phyloP scores from a whole-genome alignment of 2,797 vertebrate genomes.

The Syncerus caffer region DNA sequence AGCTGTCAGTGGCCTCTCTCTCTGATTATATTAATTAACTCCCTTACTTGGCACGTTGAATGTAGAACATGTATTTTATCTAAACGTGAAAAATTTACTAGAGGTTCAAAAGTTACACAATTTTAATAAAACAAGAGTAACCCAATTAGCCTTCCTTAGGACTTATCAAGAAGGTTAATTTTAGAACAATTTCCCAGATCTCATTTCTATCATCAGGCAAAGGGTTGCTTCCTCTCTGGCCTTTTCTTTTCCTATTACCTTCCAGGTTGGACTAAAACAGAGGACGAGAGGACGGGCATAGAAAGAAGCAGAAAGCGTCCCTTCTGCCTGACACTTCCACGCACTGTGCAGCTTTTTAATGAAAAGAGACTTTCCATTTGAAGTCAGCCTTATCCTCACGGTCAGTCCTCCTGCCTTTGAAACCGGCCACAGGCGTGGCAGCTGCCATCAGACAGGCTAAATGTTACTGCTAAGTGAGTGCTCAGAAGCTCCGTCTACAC shows the following conservation, averaged over 20 bases:
- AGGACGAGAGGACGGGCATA: background rate
- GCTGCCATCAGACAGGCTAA: background rate
- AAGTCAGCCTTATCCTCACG: background rate
- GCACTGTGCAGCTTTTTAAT: background rate
- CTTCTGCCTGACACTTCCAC: accelerated
- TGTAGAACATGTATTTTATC: constrained; percentile 19
- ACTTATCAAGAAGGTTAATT: constrained; percentile 40
- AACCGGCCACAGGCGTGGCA: background rate
- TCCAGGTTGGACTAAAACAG: background rate
- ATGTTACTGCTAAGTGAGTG: accelerated
- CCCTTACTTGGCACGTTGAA: background rate
- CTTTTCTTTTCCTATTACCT: background rate
- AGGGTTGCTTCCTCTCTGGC: background rate
- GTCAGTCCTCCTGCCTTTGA: background rate
- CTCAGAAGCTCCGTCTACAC: accelerated
- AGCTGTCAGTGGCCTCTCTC: background rate
- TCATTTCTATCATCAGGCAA: background rate
- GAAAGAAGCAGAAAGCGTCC: background rate
- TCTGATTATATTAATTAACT: constrained; percentile 37
- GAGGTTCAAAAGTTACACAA: constrained; percentile 50
- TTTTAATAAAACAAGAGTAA: constrained; percentile 54
- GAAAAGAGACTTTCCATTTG: constrained; percentile 17
- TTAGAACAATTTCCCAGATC: background rate
- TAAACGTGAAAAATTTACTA: constrained; percentile 16
- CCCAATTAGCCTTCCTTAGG: constrained; percentile 23